Evolutionary conservation across 2,113 vertebrate genomes (phyloP).

Genomic region (Onychostoma macrolepis): DNA sequence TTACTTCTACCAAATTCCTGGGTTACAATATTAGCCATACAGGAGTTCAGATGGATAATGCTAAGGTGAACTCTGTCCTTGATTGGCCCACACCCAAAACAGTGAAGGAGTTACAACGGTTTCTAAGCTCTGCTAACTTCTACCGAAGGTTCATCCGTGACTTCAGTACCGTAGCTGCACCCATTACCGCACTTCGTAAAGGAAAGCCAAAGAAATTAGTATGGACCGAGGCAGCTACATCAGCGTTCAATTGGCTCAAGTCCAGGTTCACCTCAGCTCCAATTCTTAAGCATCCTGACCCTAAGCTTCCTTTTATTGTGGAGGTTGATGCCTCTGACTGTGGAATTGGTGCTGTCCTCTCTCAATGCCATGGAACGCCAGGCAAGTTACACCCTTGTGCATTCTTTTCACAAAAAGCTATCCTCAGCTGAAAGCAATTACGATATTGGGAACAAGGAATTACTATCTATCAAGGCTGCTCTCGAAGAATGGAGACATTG

Average conservation of each 20-base stretch:
- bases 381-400: background rate
- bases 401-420: background rate
- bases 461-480: background rate
- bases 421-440: background rate
- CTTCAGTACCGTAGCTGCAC: background rate
- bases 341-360: background rate
- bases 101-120: background rate
- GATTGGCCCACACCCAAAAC: background rate
- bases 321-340: background rate
- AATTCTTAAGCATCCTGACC: background rate
- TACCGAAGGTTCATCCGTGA: background rate
- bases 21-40: background rate
- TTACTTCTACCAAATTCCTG: background rate
- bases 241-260: background rate
- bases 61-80: background rate
- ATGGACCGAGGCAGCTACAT: background rate
- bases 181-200: background rate
- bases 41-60: background rate
- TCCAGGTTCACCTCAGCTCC: background rate
- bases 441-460: background rate
- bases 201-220: background rate
- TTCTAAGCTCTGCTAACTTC: too few relatives aligned
- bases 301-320: background rate
- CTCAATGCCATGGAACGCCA: background rate
- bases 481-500: background rate